Conservation (phyloP, 2,797 vertebrate genomes). For the Buphagus erythrorhynchus region DNA sequence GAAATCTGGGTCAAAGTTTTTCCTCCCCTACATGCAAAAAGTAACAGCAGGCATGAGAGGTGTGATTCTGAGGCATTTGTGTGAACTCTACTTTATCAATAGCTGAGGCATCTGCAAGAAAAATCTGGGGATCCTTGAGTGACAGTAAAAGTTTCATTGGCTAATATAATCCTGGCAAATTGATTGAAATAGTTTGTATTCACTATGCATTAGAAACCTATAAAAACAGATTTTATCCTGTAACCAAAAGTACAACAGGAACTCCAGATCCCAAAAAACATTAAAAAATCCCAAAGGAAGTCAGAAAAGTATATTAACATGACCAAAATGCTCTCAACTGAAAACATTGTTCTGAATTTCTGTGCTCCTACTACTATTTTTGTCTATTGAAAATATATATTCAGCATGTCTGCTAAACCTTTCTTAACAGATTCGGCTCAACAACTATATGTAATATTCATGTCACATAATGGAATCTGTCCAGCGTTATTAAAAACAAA, state of each 20-base stretch:
- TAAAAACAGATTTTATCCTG: background rate
- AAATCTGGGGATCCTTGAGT: background rate
- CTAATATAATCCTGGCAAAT: background rate
- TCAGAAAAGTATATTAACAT: background rate
- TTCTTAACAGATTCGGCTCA: slow-evolving; percentile 4
- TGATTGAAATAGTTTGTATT: background rate
- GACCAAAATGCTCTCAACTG: background rate
- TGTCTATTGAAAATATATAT: background rate
- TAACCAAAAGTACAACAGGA: background rate
- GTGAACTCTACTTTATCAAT: background rate
- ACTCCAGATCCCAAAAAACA: background rate
- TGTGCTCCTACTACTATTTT: background rate
- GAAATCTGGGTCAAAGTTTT: background rate
- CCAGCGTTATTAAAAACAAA: slow-evolving; percentile 38
- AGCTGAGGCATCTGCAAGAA: background rate
- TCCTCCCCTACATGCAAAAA: background rate
- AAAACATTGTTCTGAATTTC: background rate
- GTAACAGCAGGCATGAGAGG: background rate
- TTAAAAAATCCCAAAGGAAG: background rate
- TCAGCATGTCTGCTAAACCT: background rate
- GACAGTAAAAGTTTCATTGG: background rate
- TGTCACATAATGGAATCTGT: background rate
- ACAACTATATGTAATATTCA: background rate
- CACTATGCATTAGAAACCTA: background rate
- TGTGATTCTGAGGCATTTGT: background rate